Conservation (phyloP, 1,140 invertebrate species). For the Drosophila ogumai region DNA sequence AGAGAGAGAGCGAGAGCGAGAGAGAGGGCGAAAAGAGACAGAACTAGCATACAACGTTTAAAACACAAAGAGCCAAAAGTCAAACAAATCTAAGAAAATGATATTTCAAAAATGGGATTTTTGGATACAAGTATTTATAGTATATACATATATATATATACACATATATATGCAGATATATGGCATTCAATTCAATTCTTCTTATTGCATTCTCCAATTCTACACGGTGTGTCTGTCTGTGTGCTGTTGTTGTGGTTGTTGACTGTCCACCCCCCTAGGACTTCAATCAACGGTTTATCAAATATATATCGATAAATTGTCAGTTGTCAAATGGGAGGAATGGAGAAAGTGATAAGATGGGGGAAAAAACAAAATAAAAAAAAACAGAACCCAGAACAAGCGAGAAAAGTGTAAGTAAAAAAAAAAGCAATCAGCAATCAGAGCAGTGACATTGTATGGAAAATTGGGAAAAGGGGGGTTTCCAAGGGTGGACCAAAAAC, state of each 20-base stretch:
- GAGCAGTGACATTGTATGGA: constrained; percentile 12
- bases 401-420: constrained; percentile 29
- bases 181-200: constrained; percentile 19
- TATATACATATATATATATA: constrained; percentile 7
- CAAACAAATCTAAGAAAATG: constrained; percentile 16
- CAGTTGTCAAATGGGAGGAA: constrained; percentile 18
- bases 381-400: constrained; percentile 2
- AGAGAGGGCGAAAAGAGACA: constrained; percentile 16
- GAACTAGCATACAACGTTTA: constrained; percentile 43
- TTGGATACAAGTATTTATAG: constrained; percentile 8
- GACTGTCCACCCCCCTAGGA: constrained; percentile 9
- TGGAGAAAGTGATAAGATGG: constrained; percentile 2
- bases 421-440: constrained; percentile 38
- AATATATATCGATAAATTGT: constrained; percentile 42
- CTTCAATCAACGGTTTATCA: constrained; percentile 38
- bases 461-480: neutral
- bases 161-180: neutral
- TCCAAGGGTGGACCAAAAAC: constrained; percentile 1
- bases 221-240: constrained; percentile 16
- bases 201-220: constrained; percentile 35
- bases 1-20: constrained; percentile 14
- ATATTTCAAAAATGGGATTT: constrained; percentile 12
- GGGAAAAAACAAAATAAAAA: neutral
- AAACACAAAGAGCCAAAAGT: constrained; percentile 37
- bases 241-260: constrained; percentile 25